Conservation (phyloP, 2,888 invertebrate genomes). For the Eupithecia inturbata region DNA sequence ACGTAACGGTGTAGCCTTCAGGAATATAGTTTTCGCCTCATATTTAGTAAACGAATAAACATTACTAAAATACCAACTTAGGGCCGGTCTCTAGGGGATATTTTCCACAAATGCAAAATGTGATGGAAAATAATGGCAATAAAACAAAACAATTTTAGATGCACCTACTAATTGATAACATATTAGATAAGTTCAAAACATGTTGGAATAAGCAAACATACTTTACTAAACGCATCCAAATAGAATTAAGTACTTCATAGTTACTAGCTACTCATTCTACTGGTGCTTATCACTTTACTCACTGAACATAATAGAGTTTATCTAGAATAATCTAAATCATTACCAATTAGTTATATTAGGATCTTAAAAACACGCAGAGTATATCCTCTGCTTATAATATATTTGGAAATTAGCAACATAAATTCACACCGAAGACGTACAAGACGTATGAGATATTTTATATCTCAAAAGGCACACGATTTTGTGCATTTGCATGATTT, state of each 20-base stretch:
- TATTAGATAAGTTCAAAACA: background rate
- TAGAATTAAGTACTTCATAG: constrained; percentile 1
- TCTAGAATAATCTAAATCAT: background rate
- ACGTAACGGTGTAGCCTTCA: constrained; percentile 18
- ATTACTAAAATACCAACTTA: background rate
- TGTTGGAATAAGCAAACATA: background rate
- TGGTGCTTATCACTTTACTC: constrained; percentile 5
- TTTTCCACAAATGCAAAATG: background rate
- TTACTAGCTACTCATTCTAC: constrained; percentile 3
- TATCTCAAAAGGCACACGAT: background rate
- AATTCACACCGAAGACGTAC: no score
- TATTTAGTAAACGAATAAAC: background rate
- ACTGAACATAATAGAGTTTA: background rate
- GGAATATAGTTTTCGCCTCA: background rate
- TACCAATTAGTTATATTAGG: background rate
- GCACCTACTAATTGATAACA: background rate
- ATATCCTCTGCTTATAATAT: background rate
- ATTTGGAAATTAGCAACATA: no score
- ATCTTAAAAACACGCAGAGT: background rate
- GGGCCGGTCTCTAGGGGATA: background rate
- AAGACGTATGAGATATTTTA: no score
- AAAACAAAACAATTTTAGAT: background rate
- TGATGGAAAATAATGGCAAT: background rate
- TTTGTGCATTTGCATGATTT: no score
- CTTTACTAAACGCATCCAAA: background rate